A percentile compares a stretch with the other conserved stretches of the same genome.
Conservation (phyloP, 2,888 invertebrate species). For the Ichneumoninae sp. region DNA sequence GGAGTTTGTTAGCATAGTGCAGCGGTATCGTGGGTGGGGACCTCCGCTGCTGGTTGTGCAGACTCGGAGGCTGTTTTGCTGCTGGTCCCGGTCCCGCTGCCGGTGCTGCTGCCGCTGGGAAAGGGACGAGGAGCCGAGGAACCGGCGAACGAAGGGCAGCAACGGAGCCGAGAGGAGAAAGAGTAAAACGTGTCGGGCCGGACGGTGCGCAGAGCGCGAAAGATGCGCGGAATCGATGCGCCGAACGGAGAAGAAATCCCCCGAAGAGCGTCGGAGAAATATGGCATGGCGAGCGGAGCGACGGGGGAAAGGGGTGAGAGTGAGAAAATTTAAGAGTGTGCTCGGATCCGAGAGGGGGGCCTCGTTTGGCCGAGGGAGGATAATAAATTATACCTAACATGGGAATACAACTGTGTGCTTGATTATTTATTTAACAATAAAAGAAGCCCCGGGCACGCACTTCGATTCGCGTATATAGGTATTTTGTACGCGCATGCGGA, state of each 20-base stretch:
- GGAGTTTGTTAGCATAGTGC: conserved; percentile 77
- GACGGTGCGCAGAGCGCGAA: conserved; percentile 1
- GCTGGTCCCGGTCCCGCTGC: conserved; percentile 25
- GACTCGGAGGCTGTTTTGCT: conserved; percentile 43
- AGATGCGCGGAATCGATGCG: conserved; percentile 58
- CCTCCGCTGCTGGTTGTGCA: conserved; percentile 34
- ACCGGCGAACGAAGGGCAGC: conserved; percentile 39
- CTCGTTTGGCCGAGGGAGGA: conserved; percentile 72
- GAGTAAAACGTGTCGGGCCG: conserved; percentile 15
- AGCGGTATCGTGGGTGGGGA: conserved; percentile 68
- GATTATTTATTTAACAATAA: conserved; percentile 84
- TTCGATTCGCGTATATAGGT: conserved; percentile 12
- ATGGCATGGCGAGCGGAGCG: conserved; percentile 38
- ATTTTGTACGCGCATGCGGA: conserved; percentile 4
- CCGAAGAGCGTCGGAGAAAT: conserved; percentile 42
- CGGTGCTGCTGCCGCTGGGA: conserved; percentile 57
- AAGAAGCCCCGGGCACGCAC: conserved; percentile 68
- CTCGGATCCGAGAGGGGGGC: conserved; percentile 52
- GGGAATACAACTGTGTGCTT: conserved; percentile 76
- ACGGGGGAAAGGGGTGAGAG: conserved; percentile 63
- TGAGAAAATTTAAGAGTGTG: conserved; percentile 70
- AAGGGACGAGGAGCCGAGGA: conserved; percentile 44
- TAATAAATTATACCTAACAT: conserved; percentile 82
- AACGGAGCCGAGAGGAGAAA: conserved; percentile 25
- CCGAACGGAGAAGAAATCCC: conserved; percentile 56